phyloP scores from a whole-genome alignment of 2,113 vertebrate species.

The Beaufortia kweichowensis region DNA sequence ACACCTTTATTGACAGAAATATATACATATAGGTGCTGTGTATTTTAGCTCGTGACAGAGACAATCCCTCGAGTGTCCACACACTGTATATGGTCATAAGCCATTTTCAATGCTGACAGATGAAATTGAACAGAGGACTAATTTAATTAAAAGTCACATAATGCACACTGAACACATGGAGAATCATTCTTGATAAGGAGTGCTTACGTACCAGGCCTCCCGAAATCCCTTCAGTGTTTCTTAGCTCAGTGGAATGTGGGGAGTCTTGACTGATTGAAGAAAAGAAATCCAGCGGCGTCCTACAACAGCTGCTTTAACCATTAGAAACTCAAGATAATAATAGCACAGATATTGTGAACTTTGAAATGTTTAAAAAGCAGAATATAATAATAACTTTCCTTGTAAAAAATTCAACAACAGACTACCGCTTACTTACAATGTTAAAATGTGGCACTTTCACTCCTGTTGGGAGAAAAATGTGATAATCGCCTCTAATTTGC shows the following conservation, averaged over 20 bases:
- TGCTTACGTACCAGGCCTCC: constrained; percentile 16
- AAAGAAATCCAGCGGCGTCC: constrained; percentile 1
- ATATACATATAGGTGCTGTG: background rate
- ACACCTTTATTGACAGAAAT: background rate
- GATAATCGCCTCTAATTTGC: constrained; percentile 42
- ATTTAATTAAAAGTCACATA: too few species aligned
- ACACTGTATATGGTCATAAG: background rate
- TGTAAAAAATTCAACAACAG: background rate
- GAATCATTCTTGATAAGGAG: background rate
- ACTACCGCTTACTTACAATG: background rate
- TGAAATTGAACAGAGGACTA: too few species aligned
- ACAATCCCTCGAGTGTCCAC: background rate
- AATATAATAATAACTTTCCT: too few species aligned
- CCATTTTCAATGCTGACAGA: background rate
- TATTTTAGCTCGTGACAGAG: background rate
- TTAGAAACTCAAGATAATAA: constrained; percentile 14
- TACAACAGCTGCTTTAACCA: constrained; percentile 3
- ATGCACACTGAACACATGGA: constrained; percentile 3
- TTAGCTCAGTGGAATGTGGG: constrained; percentile 9
- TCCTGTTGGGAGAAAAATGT: constrained; percentile 10
- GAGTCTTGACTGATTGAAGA: constrained; percentile 4
- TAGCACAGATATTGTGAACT: background rate
- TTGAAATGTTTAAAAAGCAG: background rate
- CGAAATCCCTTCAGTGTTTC: constrained; percentile 9
- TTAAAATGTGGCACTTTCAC: background rate